Base-by-base conservation (phyloP, 35 echinoderm and acorn worm species). In the Stichopus chloronotus region DNA sequence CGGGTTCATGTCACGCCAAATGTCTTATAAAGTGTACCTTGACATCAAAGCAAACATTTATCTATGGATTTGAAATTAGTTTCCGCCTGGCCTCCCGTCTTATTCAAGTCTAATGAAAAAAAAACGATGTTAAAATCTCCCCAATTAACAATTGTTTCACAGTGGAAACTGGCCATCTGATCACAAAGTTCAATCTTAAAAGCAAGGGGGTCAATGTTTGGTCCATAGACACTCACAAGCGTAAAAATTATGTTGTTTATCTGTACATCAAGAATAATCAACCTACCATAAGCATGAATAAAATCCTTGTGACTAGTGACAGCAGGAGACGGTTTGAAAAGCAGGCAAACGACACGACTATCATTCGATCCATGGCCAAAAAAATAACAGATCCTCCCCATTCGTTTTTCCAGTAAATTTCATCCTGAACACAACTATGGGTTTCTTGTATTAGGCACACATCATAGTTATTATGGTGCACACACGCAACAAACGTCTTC, bases 41-140 rank as follows among this genome's bases (percentile, higher is more conserved):
- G 21, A 5, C 79, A 82, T 82, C 53, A 82, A 82, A 43, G 4
- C 79, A 82, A 25, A 82, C 79, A 82, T 24, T 54, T 82, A 4
- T 82, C 79, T 4, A n/a, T n/a, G 53, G 21, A 13, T 54, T 82
- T 82, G 53, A 25, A 82, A 54, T 82, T 25, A 82, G 79, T 82
- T 6, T 13, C 14, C 13, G 53, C 3, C 21, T 24, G 21, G 21
- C 17, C 79, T 54, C 79, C 79, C 12, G 21, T 82, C 12, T 82
- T 82, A 82, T 82, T 43, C 53, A 7, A 7, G 5, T 82, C 79
- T 82, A 82, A 82, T 25, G 21, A 43, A n/a, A n/a, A n/a, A 82
- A 82, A 82, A 20, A 25, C 79, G 53, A 82, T 25, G 53, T 82
- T 82, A 54, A 82, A 25, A 25, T 82, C 79, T 43, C 79, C 79